A percentile compares a stretch with the other conserved stretches of the same genome.
Evolutionary conservation across 2,888 invertebrate genomes (phyloP).

Genomic region (Hirtodrosophila trivittata): DNA sequence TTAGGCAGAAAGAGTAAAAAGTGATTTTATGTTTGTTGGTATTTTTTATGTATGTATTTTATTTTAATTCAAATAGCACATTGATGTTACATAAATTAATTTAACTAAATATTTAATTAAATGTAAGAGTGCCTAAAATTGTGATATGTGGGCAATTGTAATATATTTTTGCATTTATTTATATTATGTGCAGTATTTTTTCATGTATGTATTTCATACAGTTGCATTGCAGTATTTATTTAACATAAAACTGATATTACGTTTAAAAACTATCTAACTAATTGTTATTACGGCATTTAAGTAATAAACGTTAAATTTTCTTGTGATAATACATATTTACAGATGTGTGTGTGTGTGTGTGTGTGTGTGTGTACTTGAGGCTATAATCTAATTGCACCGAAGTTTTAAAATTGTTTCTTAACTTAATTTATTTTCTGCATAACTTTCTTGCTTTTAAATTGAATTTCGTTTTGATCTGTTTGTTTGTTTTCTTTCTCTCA

Average conservation of each 20-base stretch:
- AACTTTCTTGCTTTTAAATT: constrained; percentile 30
- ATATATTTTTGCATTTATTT: constrained; percentile 7
- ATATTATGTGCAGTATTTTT: constrained; percentile 9
- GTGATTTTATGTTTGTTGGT: background rate
- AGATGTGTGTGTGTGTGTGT: constrained; percentile 36
- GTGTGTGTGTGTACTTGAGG: constrained; percentile 32
- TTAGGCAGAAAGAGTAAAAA: constrained; percentile 1
- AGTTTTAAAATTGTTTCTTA: constrained; percentile 12
- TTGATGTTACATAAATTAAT: constrained; percentile 70
- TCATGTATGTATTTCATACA: constrained; percentile 28
- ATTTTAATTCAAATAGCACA: constrained; percentile 72
- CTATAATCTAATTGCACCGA: constrained; percentile 54
- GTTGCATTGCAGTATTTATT: constrained; percentile 24
- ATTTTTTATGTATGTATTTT: constrained; percentile 32
- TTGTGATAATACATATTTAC: constrained; percentile 55
- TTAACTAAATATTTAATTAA: constrained; percentile 60
- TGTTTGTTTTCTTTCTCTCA: constrained; percentile 36
- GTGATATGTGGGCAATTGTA: constrained; percentile 45
- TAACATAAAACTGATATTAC: constrained; percentile 56
- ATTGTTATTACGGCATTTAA: constrained; percentile 68
- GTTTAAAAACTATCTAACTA: constrained; percentile 52
- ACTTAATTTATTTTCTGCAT: constrained; percentile 30
- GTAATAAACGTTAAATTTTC: constrained; percentile 69
- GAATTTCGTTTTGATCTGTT: constrained; percentile 32
- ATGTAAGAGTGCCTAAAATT: constrained; percentile 33